These are phyloP conservation scores for Elephas maximus DNA, from an alignment of 2,113 vertebrate species.

Conservation along the genomic window DNA sequence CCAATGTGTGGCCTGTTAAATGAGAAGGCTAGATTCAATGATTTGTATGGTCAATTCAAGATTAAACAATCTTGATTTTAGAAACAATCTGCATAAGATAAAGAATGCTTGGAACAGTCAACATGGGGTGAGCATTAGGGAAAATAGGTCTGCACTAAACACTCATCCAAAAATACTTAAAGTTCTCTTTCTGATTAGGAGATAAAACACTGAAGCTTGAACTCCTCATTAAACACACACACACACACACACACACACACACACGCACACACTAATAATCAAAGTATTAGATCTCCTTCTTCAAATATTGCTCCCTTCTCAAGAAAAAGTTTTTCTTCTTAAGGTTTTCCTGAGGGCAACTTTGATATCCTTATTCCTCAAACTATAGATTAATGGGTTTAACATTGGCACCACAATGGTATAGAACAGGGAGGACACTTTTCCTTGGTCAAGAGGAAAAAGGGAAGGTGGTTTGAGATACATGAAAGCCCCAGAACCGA, in stretches of 20 bases:
- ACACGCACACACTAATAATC: background rate
- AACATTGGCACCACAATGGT: constrained; percentile 74
- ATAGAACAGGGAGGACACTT: constrained; percentile 74
- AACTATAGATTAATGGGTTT: constrained; percentile 82
- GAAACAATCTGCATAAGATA: constrained; percentile 7
- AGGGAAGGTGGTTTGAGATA: constrained; percentile 75
- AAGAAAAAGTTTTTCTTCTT: constrained; percentile 48
- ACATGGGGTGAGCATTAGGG: background rate
- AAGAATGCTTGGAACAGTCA: background rate
- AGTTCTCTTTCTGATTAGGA: background rate
- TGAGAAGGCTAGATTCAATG: background rate
- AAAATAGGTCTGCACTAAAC: background rate
- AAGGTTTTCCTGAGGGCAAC: constrained; percentile 66
- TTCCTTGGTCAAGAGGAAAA: constrained; percentile 62
- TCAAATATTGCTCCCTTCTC: background rate
- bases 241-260: too few relatives aligned
- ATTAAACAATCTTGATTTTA: background rate
- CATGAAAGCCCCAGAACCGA: constrained; percentile 68
- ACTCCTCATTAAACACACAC: background rate
- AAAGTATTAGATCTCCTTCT: background rate
- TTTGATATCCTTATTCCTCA: constrained; percentile 73
- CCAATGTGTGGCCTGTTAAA: background rate
- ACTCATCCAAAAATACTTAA: background rate
- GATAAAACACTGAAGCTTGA: background rate
- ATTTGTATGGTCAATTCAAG: background rate